A percentile compares a stretch with the other conserved stretches of the same genome.
These are phyloP conservation scores for Coelogynopora nodosa DNA, from an alignment of 2,888 invertebrate genomes.

Conservation along the genomic window DNA sequence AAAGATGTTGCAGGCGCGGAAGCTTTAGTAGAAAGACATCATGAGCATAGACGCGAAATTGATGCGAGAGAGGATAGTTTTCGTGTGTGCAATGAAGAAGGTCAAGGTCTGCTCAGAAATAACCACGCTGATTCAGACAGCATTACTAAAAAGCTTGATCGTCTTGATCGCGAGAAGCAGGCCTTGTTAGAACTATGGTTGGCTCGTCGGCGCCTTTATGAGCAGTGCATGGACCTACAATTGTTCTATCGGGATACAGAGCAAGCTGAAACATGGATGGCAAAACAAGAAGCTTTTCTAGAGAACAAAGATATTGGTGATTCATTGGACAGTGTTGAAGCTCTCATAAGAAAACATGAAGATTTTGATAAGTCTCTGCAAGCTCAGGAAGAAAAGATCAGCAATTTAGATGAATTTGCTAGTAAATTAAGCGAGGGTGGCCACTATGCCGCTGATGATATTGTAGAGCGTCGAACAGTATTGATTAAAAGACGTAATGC, in stretches of 20 bases:
- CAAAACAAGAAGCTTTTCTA: slow-evolving; percentile 96
- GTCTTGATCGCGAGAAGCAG: slow-evolving; percentile 75
- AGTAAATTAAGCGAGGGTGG: slow-evolving; percentile 93
- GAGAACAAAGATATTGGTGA: slow-evolving; percentile 97
- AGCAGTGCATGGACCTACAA: slow-evolving; percentile 99
- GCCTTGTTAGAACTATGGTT: slow-evolving; percentile 87
- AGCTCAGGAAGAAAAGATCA: slow-evolving; percentile 96
- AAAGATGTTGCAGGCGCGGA: slow-evolving; percentile 99
- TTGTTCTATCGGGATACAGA: slow-evolving; percentile 95
- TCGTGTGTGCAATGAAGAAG: slow-evolving; percentile 59
- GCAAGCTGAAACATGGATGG: slow-evolving; percentile 99
- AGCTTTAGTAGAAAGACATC: slow-evolving; percentile 88
- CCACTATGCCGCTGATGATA: slow-evolving; percentile 96
- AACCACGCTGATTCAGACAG: slow-evolving; percentile 87
- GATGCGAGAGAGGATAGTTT: slow-evolving; percentile 96
- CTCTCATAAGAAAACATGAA: slow-evolving; percentile 95
- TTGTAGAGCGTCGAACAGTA: slow-evolving; percentile 67
- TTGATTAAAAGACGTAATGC: slow-evolving; percentile 80
- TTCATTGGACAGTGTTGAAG: slow-evolving; percentile 93
- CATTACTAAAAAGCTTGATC: slow-evolving; percentile 78
- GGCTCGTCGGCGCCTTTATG: slow-evolving; percentile 87
- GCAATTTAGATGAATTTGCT: slow-evolving; percentile 85
- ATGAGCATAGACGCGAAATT: slow-evolving; percentile 91
- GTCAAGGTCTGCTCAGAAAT: slow-evolving; percentile 71
- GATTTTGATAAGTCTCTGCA: slow-evolving; percentile 98